Evolutionary conservation across 2,797 vertebrate genomes (phyloP).

Genomic region (Hemitrygon akajei): DNA sequence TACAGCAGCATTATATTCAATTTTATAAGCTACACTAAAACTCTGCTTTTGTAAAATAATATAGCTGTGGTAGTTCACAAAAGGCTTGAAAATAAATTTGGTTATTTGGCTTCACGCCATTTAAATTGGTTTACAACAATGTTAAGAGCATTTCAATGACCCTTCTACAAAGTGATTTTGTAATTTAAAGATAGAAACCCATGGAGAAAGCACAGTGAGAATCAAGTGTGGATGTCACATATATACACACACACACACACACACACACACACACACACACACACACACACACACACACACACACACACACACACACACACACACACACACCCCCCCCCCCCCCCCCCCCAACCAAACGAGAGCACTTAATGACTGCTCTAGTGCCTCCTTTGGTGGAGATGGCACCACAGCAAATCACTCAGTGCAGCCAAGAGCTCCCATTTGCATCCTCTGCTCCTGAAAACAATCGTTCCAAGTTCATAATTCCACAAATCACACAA

Average conservation of each 20-base stretch:
- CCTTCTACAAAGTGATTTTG: slow-evolving; percentile 3
- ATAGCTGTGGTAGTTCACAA: not conserved
- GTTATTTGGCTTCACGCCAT: not conserved
- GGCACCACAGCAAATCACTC: not conserved
- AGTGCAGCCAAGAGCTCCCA: not conserved
- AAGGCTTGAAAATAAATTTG: not conserved
- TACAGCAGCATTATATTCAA: not conserved
- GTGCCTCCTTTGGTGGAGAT: not conserved
- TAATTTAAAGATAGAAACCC: slow-evolving; percentile 8
- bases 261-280: too few relatives aligned
- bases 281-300: too few relatives aligned
- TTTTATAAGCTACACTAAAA: not conserved
- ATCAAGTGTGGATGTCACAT: not conserved
- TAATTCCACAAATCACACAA: not conserved
- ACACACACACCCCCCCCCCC: too few relatives aligned
- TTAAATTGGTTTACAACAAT: slow-evolving; percentile 21
- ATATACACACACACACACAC: too few relatives aligned
- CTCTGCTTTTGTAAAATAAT: not conserved
- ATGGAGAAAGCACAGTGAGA: not conserved
- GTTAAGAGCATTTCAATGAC: not conserved
- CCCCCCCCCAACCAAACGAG: not conserved
- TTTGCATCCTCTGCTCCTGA: not conserved
- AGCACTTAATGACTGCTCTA: not conserved
- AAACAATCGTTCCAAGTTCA: not conserved
- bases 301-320: too few relatives aligned